phyloP scores from a whole-genome alignment of 2,113 vertebrate genomes.

The Ramphastos sulfuratus region DNA sequence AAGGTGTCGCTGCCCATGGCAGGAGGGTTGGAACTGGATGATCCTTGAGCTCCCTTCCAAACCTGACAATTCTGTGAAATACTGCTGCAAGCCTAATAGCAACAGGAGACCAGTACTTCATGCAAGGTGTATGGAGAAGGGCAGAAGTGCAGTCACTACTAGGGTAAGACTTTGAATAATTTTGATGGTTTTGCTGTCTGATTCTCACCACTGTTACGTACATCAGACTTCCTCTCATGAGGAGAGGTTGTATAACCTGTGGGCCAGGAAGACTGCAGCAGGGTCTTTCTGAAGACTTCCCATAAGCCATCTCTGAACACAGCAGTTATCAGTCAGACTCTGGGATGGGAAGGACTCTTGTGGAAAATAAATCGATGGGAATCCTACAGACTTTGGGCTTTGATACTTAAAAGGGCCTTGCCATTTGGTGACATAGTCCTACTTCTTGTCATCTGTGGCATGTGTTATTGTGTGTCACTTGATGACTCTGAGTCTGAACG shows the following conservation, averaged over 20 bases:
- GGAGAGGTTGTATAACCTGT: not conserved
- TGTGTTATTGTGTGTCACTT: not conserved
- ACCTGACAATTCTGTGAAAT: not conserved
- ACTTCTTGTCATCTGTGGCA: not conserved
- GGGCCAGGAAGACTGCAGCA: not conserved
- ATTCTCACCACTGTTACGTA: fast-evolving
- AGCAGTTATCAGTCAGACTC: not conserved
- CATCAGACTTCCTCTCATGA: fast-evolving
- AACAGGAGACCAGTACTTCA: not conserved
- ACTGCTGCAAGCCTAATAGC: not conserved
- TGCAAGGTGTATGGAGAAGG: not conserved
- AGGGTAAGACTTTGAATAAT: not conserved
- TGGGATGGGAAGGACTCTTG: not conserved
- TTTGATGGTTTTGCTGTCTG: not conserved
- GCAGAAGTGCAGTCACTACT: not conserved
- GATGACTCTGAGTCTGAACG: not conserved
- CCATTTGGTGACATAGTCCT: not conserved
- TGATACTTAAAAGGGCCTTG: not conserved
- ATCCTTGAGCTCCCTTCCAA: too few species aligned
- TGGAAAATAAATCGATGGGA: not conserved
- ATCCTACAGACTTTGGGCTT: not conserved
- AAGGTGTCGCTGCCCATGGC: too few species aligned
- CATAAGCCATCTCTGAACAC: not conserved
- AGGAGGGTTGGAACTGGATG: too few species aligned
- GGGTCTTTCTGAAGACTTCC: not conserved